phyloP scores from a whole-genome alignment of 2,113 vertebrate genomes.

The Etia nguti region DNA sequence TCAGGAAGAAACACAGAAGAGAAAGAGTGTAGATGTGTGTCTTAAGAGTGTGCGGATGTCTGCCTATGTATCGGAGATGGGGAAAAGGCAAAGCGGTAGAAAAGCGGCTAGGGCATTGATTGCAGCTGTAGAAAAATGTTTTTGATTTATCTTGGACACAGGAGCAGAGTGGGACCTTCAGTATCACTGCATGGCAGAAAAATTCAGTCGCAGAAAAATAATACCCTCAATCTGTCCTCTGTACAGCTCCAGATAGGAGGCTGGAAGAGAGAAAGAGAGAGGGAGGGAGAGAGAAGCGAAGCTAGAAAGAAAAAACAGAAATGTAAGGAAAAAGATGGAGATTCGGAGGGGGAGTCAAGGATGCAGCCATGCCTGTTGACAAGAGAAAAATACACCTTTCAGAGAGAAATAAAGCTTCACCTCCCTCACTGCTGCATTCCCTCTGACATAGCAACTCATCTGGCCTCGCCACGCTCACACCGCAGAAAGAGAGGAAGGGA shows the following conservation, averaged over 20 bases:
- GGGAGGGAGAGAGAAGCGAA: neutral
- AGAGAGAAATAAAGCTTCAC: slow-evolving; percentile 59
- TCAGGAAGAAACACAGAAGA: slow-evolving; percentile 19
- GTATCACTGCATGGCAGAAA: slow-evolving; percentile 53
- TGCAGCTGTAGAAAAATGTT: slow-evolving; percentile 61
- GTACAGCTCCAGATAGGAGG: slow-evolving; percentile 48
- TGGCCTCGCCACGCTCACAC: slow-evolving; percentile 21
- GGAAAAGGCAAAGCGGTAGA: slow-evolving; percentile 5
- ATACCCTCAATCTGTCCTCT: slow-evolving; percentile 64
- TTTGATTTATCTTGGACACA: slow-evolving; percentile 64
- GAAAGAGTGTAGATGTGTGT: neutral
- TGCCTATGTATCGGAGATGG: slow-evolving; percentile 10
- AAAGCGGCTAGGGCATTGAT: slow-evolving; percentile 51
- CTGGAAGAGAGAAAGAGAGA: neutral
- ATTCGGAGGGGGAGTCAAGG: slow-evolving; percentile 32
- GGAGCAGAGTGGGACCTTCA: slow-evolving; percentile 59
- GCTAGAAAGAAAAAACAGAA: slow-evolving; percentile 25
- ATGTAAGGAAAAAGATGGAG: slow-evolving; percentile 36
- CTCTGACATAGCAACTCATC: slow-evolving; percentile 61
- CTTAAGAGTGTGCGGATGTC: neutral
- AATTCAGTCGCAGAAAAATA: slow-evolving; percentile 52
- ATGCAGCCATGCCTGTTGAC: slow-evolving; percentile 52
- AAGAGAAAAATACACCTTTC: slow-evolving; percentile 59
- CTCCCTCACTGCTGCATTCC: slow-evolving; percentile 55
- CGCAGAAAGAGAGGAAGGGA: neutral